A percentile compares a stretch with the other conserved stretches of the same genome.
Evolutionary conservation across 2,888 invertebrate species (phyloP).

Genomic region (Diaprepes abbreviatus): DNA sequence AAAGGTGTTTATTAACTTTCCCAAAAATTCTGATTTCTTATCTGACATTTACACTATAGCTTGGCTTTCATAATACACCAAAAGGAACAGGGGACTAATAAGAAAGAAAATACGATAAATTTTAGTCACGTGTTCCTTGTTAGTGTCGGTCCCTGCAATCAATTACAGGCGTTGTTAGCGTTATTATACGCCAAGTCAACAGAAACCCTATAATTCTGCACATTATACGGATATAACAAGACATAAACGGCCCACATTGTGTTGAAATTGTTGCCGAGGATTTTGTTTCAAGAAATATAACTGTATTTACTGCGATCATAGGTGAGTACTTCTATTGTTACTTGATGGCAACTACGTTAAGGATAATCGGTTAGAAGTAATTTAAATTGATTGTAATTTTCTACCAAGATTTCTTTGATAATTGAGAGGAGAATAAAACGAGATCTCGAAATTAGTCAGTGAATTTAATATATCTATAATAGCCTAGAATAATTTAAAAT

Average conservation of each 20-base stretch:
- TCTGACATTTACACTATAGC: constrained; percentile 6
- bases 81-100: constrained; percentile 20
- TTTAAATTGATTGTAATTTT: too few species aligned
- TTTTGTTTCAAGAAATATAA: constrained; percentile 38
- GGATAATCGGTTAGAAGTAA: too few species aligned
- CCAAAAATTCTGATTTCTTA: constrained; percentile 14
- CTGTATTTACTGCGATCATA: background rate
- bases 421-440: too few species aligned
- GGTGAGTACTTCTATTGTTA: too few species aligned
- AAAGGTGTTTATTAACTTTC: background rate
- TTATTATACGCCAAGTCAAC: constrained; percentile 49
- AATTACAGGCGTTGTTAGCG: constrained; percentile 50
- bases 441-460: too few species aligned
- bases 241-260: constrained; percentile 48
- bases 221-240: constrained; percentile 48
- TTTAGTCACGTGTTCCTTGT: constrained; percentile 46
- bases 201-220: constrained; percentile 47
- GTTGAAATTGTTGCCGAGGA: constrained; percentile 36
- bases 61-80: constrained; percentile 7
- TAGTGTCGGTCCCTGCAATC: constrained; percentile 46
- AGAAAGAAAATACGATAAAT: constrained; percentile 33
- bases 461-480: too few species aligned
- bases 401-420: too few species aligned
- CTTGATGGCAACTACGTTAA: too few species aligned
- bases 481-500: too few species aligned